These are phyloP conservation scores for Halichoeres trimaculatus DNA, from an alignment of 2,113 vertebrate species.

Conservation along the genomic window DNA sequence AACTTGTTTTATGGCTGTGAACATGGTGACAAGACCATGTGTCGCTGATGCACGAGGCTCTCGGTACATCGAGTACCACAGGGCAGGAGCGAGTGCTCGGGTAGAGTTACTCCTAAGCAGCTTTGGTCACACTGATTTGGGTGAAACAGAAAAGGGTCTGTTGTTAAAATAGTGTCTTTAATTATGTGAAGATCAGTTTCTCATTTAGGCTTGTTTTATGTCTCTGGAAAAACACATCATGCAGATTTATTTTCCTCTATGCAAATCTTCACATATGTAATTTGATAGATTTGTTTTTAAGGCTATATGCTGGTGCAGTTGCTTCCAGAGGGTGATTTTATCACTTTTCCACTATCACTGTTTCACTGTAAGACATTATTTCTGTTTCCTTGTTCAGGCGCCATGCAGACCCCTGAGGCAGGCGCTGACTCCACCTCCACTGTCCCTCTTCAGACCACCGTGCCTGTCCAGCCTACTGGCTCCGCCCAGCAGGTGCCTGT, in stretches of 20 bases:
- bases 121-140: conserved; percentile 55
- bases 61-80: conserved; percentile 73
- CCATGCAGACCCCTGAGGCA: conserved; percentile 96
- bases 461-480: conserved; percentile 87
- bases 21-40: conserved; percentile 73
- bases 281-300: neutral
- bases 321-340: neutral
- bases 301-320: neutral
- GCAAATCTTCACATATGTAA: neutral
- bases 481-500: conserved; percentile 88
- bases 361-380: neutral
- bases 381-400: conserved; percentile 75
- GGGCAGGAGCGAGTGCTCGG: conserved; percentile 62
- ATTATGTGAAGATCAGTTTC: neutral
- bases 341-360: too few species aligned
- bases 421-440: conserved; percentile 90
- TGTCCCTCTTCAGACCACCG: conserved; percentile 89
- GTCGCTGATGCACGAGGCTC: conserved; percentile 75
- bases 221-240: conserved; percentile 3
- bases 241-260: neutral
- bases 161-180: conserved; percentile 18
- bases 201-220: conserved; percentile 9
- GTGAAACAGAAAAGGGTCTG: conserved; percentile 27
- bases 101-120: conserved; percentile 41
- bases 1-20: conserved; percentile 81